Conservation (phyloP, 2,113 vertebrate genomes). For the Dunckerocampus dactyliophorus region DNA sequence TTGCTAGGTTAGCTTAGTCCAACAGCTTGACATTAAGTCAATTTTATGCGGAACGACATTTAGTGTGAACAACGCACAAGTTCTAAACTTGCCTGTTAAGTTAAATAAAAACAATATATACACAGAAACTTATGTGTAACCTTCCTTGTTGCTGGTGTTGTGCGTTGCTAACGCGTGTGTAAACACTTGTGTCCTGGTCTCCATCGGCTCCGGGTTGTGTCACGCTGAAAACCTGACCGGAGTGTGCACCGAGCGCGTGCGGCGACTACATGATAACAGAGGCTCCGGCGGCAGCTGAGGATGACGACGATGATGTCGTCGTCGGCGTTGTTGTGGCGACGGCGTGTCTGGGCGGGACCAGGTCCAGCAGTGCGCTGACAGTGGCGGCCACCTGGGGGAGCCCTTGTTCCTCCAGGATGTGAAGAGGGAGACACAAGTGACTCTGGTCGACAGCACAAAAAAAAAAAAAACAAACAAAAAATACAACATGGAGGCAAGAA, state of each 20-base stretch:
- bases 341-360: constrained; percentile 83
- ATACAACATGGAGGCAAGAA: constrained; percentile 33
- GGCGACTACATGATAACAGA: constrained; percentile 56
- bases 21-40: too few species aligned
- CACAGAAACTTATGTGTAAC: background rate
- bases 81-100: background rate
- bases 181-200: background rate
- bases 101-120: background rate
- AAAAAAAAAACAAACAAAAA: constrained; percentile 11
- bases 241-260: background rate
- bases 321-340: constrained; percentile 26
- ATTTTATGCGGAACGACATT: too few species aligned
- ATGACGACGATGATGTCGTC: background rate
- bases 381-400: constrained; percentile 90
- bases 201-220: constrained; percentile 13
- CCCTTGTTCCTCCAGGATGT: constrained; percentile 97
- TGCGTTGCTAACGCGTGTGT: background rate
- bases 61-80: too few species aligned
- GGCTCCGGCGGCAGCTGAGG: constrained; percentile 54
- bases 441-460: constrained; percentile 69
- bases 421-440: constrained; percentile 94
- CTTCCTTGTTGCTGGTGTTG: background rate
- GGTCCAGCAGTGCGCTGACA: constrained; percentile 86
- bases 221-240: background rate
- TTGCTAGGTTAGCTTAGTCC: background rate